Evolutionary conservation across 2,797 vertebrate species (phyloP).

Genomic region (Aplochiton taeniatus): DNA sequence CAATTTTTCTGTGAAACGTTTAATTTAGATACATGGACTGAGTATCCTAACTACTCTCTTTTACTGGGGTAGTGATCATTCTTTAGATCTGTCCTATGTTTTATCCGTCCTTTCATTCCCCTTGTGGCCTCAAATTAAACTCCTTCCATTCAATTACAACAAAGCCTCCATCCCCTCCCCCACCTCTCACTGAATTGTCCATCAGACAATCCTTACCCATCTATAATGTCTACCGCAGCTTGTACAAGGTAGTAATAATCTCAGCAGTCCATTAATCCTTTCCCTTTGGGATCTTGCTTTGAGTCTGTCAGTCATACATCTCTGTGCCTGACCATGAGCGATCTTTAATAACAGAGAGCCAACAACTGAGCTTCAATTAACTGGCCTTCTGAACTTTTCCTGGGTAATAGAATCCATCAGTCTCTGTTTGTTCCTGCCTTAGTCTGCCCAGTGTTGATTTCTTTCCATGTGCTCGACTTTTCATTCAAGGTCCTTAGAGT

Average conservation of each 20-base stretch:
- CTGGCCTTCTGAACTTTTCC: slow-evolving; percentile 13
- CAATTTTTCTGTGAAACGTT: not conserved
- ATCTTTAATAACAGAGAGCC: slow-evolving; percentile 32
- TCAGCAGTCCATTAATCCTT: slow-evolving; percentile 12
- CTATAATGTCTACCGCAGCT: too few relatives aligned
- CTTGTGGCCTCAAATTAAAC: too few relatives aligned
- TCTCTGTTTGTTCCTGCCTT: slow-evolving; percentile 9
- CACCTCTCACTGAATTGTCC: too few relatives aligned
- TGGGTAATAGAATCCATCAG: not conserved
- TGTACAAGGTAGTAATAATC: too few relatives aligned
- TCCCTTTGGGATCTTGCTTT: slow-evolving; percentile 17
- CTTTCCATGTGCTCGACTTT: not conserved
- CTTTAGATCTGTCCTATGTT: too few relatives aligned
- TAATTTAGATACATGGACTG: not conserved
- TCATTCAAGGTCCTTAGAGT: too few relatives aligned
- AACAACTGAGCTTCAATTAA: slow-evolving; percentile 29
- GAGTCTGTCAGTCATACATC: slow-evolving; percentile 23
- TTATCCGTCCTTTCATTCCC: too few relatives aligned
- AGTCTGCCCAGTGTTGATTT: slow-evolving; percentile 2
- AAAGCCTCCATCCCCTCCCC: too few relatives aligned
- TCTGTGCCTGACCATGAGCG: slow-evolving; percentile 5
- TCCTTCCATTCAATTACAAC: too few relatives aligned
- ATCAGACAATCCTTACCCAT: too few relatives aligned
- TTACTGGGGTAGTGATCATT: too few relatives aligned
- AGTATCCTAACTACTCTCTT: too few relatives aligned